These are phyloP conservation scores for Leptarthrus brevirostris DNA, from an alignment of 2,888 invertebrate species.

Conservation along the genomic window DNA sequence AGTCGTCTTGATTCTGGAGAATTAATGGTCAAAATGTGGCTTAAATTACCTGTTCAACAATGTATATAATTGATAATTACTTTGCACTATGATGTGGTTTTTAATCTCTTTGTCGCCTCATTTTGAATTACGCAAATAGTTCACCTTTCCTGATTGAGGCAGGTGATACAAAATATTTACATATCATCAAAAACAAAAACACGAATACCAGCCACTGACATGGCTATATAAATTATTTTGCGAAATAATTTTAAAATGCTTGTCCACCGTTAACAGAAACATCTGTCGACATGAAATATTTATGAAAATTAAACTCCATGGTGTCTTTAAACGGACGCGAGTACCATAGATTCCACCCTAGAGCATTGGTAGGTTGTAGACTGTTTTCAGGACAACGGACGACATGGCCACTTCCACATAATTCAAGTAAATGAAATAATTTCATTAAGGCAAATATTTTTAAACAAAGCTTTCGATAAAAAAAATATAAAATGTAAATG, in stretches of 20 bases:
- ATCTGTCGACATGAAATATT: conserved; percentile 4
- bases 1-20: too few species aligned
- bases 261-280: background rate
- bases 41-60: too few species aligned
- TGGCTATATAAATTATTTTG: conserved; percentile 3
- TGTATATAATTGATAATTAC: too few species aligned
- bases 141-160: too few species aligned
- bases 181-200: conserved; percentile 40
- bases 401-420: background rate
- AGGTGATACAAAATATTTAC: conserved; percentile 21
- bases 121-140: too few species aligned
- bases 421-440: background rate
- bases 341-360: background rate
- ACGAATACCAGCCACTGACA: background rate
- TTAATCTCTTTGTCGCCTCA: too few species aligned
- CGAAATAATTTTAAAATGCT: conserved; percentile 29
- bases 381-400: background rate
- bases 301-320: conserved; percentile 7
- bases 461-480: background rate
- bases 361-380: background rate
- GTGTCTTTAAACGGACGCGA: too few species aligned
- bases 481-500: too few species aligned
- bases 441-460: conserved; percentile 4
- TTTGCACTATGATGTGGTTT: too few species aligned
- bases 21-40: too few species aligned